Evolutionary conservation across 2,113 vertebrate genomes (phyloP), one percentile per base, ranked within the genome.

Genomic region (Thinocorus orbignyianus): DNA sequence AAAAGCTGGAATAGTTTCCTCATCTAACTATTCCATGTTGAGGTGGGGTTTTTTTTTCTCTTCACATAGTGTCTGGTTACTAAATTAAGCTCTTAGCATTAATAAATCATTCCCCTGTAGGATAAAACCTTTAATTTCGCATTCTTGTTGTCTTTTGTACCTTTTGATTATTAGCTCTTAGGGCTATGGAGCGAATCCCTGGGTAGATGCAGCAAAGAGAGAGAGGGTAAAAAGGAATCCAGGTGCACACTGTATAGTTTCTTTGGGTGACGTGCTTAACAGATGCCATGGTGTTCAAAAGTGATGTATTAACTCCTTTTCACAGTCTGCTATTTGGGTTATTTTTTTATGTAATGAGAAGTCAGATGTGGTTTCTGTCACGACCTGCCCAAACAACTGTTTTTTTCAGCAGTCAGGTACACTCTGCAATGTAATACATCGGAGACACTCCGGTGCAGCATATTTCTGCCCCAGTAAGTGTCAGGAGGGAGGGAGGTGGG

Each of bases 361-460:
- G 51, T 31, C 41, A 57, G 15, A 23, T 6, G 15, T 70, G 41
- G 26, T 88, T 81, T 80, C 41, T 85, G 31, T 74, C 70, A 28
- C 33, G 46, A 2, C 33, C 52, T 84, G 58, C 41, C 39, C 55
- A 14, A 9, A 7, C 1, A 35, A 19, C 70, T 61, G 17, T 0
- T 35, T 70, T 33, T 52, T 81, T 23, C 12, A 61, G 37, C 17
- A 66, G 71, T 11, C 25, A 31, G 6, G 2, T 8, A 8, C 7
- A 0, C 6, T 1, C 0, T 7, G 24, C 0, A 2, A 12, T 61
- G 65, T 33, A 25, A 31, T 5, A 24, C 22, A 0, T 26, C 49
- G 7, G 71, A 39, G 55, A 9, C 19, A 7, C 68, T 17, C 1
- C 33, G 17, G 64, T 22, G 42, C 66, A 11, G 10, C 17, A n/a